These are phyloP conservation scores for Palaemon carinicauda DNA, from an alignment of 1,140 invertebrate species.

Conservation along the genomic window DNA sequence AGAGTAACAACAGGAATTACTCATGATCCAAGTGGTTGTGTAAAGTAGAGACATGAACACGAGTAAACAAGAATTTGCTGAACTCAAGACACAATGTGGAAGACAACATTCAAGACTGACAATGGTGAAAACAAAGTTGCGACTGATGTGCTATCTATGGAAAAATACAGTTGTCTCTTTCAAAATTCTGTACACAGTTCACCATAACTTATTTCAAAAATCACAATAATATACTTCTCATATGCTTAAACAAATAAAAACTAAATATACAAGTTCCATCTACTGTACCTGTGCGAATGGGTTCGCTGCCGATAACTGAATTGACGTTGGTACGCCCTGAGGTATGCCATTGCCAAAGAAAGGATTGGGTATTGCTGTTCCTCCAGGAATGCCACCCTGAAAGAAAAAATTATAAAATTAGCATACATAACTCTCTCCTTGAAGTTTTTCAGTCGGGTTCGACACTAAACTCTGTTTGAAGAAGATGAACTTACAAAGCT, in stretches of 20 bases:
- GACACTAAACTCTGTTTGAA: too few relatives aligned
- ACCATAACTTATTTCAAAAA: neutral
- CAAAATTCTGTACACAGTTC: too few relatives aligned
- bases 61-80: too few relatives aligned
- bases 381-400: slow-evolving; percentile 60
- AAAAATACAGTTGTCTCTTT: too few relatives aligned
- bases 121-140: too few relatives aligned
- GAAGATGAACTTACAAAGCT: too few relatives aligned
- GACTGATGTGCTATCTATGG: too few relatives aligned
- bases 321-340: slow-evolving; percentile 67
- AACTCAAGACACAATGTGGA: too few relatives aligned
- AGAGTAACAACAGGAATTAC: neutral
- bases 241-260: slow-evolving; percentile 23
- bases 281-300: slow-evolving; percentile 60
- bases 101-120: too few relatives aligned
- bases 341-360: slow-evolving; percentile 70
- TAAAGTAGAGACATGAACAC: neutral
- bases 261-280: slow-evolving; percentile 17
- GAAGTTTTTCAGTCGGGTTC: neutral
- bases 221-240: neutral
- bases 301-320: slow-evolving; percentile 62
- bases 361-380: slow-evolving; percentile 40
- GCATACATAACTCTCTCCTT: slow-evolving; percentile 34
- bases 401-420: slow-evolving; percentile 27
- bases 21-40: neutral